These are phyloP conservation scores for Dicyrtomina minuta DNA, from an alignment of 2,888 invertebrate species.

Conservation along the genomic window DNA sequence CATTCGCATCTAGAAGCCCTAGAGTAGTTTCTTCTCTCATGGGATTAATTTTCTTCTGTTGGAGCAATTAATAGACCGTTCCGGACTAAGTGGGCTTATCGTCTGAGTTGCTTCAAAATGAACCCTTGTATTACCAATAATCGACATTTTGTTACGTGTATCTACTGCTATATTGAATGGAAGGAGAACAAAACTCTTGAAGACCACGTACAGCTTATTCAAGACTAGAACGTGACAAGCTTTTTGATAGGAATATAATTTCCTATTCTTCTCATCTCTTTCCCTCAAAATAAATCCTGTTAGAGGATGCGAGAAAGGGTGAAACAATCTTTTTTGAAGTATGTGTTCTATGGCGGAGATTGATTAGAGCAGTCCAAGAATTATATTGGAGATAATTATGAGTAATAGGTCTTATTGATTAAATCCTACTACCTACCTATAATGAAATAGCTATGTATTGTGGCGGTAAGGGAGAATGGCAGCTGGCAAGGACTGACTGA, in stretches of 20 bases:
- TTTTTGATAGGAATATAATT: slow-evolving; percentile 27
- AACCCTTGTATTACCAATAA: slow-evolving; percentile 28
- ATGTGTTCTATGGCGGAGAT: neutral
- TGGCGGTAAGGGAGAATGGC: no score
- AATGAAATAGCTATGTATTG: no score
- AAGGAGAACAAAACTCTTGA: neutral
- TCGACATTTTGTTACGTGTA: slow-evolving; percentile 22
- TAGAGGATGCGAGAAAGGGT: slow-evolving; percentile 20
- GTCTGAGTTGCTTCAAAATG: slow-evolving; percentile 20
- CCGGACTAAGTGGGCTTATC: slow-evolving; percentile 27
- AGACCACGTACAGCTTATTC: slow-evolving; percentile 27
- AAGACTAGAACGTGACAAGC: slow-evolving; percentile 24
- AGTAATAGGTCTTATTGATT: no score
- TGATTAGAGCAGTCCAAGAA: no score
- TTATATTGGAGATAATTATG: no score
- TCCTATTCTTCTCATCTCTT: slow-evolving; percentile 20
- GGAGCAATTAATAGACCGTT: slow-evolving; percentile 52
- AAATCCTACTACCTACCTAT: no score
- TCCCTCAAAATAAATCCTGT: slow-evolving; percentile 21
- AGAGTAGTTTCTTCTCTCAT: slow-evolving; percentile 34
- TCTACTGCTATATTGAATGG: neutral
- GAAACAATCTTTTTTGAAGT: slow-evolving; percentile 5
- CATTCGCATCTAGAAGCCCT: slow-evolving; percentile 12
- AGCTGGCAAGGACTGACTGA: no score
- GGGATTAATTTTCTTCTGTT: slow-evolving; percentile 53